phyloP scores from a whole-genome alignment of 1,140 invertebrate species.

The Macrotrachela quadricornifera region DNA sequence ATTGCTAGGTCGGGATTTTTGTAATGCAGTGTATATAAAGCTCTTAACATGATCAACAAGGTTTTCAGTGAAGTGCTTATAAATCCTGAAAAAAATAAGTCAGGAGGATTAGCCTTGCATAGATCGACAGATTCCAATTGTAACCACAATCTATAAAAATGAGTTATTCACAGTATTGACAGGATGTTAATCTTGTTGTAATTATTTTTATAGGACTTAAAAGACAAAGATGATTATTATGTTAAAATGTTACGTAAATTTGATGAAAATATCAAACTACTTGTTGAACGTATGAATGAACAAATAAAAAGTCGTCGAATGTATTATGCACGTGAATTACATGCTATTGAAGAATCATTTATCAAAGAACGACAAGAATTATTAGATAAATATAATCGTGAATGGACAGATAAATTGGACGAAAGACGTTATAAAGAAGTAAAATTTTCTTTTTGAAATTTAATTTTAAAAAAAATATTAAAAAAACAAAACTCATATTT shows the following conservation, averaged over 20 bases:
- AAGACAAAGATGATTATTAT: slow-evolving; percentile 43
- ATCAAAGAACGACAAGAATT: slow-evolving; percentile 24
- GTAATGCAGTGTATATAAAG: too few relatives aligned
- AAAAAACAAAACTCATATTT: neutral
- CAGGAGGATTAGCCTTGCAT: too few relatives aligned
- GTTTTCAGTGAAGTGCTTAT: too few relatives aligned
- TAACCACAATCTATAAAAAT: too few relatives aligned
- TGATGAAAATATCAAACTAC: slow-evolving; percentile 46
- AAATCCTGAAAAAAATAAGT: too few relatives aligned
- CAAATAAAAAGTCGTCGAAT: slow-evolving; percentile 50
- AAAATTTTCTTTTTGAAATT: too few relatives aligned
- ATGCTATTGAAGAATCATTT: slow-evolving; percentile 41
- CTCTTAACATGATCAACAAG: too few relatives aligned
- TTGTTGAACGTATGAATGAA: slow-evolving; percentile 57
- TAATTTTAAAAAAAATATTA: too few relatives aligned
- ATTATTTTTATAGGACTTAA: slow-evolving; percentile 36
- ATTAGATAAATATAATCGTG: slow-evolving; percentile 21
- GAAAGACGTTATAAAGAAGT: slow-evolving; percentile 6
- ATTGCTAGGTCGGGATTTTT: too few relatives aligned
- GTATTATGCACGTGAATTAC: slow-evolving; percentile 47
- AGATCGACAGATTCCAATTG: too few relatives aligned
- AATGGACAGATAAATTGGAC: slow-evolving; percentile 26
- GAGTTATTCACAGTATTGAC: too few relatives aligned
- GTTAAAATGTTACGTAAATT: slow-evolving; percentile 41
- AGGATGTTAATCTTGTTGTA: too few relatives aligned